Evolutionary conservation across 2,113 vertebrate species (phyloP), one percentile per base, ranked within the genome.

Genomic region (Phyllopteryx taeniolatus): DNA sequence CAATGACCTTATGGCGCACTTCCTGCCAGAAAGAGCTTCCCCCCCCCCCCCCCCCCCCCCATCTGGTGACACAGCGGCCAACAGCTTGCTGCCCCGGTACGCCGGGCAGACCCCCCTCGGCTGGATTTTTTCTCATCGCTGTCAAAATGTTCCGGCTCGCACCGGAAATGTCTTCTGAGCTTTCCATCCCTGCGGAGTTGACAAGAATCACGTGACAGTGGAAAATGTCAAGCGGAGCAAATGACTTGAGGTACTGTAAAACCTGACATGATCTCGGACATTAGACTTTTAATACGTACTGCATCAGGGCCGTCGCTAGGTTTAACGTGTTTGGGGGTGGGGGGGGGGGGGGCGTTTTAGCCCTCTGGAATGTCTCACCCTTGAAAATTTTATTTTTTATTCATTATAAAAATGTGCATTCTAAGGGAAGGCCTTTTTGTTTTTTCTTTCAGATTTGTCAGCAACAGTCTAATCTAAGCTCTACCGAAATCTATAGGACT

Each of bases 1-100:
- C 61, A 54, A 72, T 71, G 51, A 68, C 78, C 79, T 82, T 79
- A 80, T 79, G 73, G 75, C 61, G 71, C 35, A 47, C 49, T 68
- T 65, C 11, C n/a, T 61, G 79, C 79, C 82, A 82, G 77, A 87
- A 84, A 85, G 75, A 80, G 82, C 83, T n/a, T n/a, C n/a, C 27
- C 27, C 27, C 27, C 27, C 35, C 35, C 1, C 35, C 35, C 80
- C 80, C 79, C 10, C 11, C 8, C 84, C 84, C 84, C 83, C 56
- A 71, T 80, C 76, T 85, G 80, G 85, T 75, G 85, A 46, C 82
- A 76, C 89, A 78, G 76, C 43, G 8, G 73, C 0, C 42, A 72
- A 57, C 78, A 62, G 82, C 80, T 70, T 31, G 67, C 79, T 80
- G 83, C 81, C 68, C 76, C 63, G 0, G 56, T 39, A 51, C 75